Conservation (phyloP, 2,888 invertebrate species). For the Apamea sordens region DNA sequence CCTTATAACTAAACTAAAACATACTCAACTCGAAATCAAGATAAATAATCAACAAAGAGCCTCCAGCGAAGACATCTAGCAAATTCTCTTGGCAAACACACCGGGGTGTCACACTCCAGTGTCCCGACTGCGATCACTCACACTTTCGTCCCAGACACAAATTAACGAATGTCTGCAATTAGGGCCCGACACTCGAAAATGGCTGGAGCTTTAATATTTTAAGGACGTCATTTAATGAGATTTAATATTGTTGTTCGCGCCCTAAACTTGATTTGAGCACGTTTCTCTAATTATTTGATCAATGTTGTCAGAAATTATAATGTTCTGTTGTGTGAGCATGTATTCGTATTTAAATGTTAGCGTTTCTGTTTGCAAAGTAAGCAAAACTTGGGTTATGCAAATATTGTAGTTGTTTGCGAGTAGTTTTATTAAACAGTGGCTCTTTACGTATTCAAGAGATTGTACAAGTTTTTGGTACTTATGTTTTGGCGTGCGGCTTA, state of each 20-base stretch:
- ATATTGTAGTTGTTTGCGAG: conserved; percentile 41
- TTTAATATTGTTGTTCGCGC: conserved; percentile 66
- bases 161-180: conserved; percentile 76
- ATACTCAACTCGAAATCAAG: conserved; percentile 41
- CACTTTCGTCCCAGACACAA: conserved; percentile 75
- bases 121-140: conserved; percentile 72
- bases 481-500: neutral
- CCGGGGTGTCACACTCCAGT: conserved; percentile 53
- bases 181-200: conserved; percentile 78
- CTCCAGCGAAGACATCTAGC: conserved; percentile 35
- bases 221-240: conserved; percentile 69
- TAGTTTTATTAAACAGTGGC: conserved; percentile 53
- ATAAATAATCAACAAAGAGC: conserved; percentile 57
- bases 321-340: conserved; percentile 13
- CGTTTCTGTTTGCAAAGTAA: conserved; percentile 25
- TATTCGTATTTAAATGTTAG: conserved; percentile 38
- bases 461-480: conserved; percentile 7
- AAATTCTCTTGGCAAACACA: conserved; percentile 55
- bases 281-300: conserved; percentile 65
- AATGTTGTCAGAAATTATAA: conserved; percentile 19
- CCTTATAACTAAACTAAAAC: conserved; percentile 27
- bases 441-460: conserved; percentile 43
- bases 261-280: conserved; percentile 60
- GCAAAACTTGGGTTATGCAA: conserved; percentile 42
- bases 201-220: conserved; percentile 71